These are phyloP conservation scores for Odontocerum albicorne DNA, from an alignment of 2,888 invertebrate species.

Conservation along the genomic window DNA sequence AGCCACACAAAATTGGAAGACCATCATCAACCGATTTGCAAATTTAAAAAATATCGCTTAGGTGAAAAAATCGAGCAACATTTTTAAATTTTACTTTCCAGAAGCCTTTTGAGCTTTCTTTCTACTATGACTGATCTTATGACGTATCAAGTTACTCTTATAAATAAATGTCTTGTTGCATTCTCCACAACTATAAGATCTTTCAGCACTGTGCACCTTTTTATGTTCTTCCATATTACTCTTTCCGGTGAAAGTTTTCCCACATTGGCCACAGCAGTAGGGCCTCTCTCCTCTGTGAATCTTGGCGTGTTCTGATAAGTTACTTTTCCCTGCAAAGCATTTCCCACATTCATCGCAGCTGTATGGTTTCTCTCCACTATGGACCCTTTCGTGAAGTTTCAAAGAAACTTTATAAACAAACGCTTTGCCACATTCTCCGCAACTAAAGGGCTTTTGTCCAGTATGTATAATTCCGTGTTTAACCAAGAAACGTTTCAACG, in stretches of 20 bases:
- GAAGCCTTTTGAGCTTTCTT: too few species aligned
- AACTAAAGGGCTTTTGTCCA: constrained; percentile 44
- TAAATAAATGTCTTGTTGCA: too few species aligned
- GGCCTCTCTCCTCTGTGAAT: constrained; percentile 17
- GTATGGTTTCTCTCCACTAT: constrained; percentile 16
- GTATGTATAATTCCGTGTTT: constrained; percentile 42
- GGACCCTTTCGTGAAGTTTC: constrained; percentile 9
- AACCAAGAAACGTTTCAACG: neutral
- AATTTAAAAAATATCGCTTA: too few species aligned
- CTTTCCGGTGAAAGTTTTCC: constrained; percentile 12
- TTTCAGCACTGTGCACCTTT: constrained; percentile 15
- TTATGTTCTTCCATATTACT: constrained; percentile 16
- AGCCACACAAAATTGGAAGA: too few species aligned
- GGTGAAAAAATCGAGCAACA: too few species aligned
- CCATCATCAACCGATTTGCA: too few species aligned
- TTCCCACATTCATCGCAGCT: constrained; percentile 18
- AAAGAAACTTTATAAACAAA: constrained; percentile 39
- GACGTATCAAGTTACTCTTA: too few species aligned
- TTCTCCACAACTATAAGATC: too few species aligned
- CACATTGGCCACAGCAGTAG: constrained; percentile 8
- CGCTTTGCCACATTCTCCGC: constrained; percentile 45
- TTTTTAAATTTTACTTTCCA: too few species aligned
- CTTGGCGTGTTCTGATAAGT: constrained; percentile 14
- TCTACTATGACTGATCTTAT: too few species aligned
- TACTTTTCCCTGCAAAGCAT: constrained; percentile 10